Evolutionary conservation across 2,797 vertebrate species (phyloP), one percentile per base, ranked within the genome.

Genomic region (Micrastur ruficollis): DNA sequence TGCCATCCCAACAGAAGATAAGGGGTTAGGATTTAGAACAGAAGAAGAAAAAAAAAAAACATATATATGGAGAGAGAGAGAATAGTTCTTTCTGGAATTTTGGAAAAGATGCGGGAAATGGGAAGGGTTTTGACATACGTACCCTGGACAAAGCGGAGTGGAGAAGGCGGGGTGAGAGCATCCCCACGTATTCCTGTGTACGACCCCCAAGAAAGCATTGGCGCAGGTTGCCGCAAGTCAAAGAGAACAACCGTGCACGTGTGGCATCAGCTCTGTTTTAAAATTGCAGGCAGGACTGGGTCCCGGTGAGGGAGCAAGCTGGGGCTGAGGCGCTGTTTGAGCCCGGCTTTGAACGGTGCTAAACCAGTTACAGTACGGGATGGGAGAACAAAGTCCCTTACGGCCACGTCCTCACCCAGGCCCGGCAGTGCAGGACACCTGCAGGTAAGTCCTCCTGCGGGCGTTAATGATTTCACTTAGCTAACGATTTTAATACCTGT

Each of bases 231-330:
- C 19, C 63, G 3, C 56, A 2, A 6, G 34, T 2, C 5, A 2
- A 16, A 19, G 34, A 19, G 36, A 20, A 25, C 2, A 3, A 1
- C 11, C 2, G 0, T 3, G 11, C 19, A 3, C 6, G 0, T 4
- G 26, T 17, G 1, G 31, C 2, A 5, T 9, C 53, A 5, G 56
- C 34, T 27, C 10, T 5, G 3, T 18, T 29, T 13, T 20, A 14
- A 3, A 19, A 25, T 40, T 11, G 1, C 53, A 14, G 72, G 71
- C 68, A 47, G 75, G 8, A 59, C 11, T 2, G 2, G 3, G 2
- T 11, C 1, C 22, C 10, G 1, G 0, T 2, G 55, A 14, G 32
- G 1, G 46, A 32, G 14, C 12, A 5, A 21, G 26, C 36, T 17
- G 34, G 72, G 47, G 9, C 74, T 34, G 34, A 36, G 84, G 68